Conservation (phyloP, 2,113 vertebrate species). For the Chionis minor region DNA sequence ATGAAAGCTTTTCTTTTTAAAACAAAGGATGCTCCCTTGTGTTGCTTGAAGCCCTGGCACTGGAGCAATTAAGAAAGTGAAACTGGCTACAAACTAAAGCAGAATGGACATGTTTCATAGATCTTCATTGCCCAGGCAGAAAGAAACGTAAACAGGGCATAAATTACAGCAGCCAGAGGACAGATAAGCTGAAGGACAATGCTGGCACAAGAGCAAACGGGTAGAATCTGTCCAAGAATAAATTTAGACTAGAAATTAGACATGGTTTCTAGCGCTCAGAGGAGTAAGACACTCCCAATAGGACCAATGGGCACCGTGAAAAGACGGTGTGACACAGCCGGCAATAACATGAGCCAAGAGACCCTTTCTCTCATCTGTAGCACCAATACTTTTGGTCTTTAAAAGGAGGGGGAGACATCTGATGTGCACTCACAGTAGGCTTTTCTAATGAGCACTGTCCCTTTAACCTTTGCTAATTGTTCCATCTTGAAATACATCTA, state of each 20-base stretch:
- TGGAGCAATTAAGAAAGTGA: slow-evolving; percentile 42
- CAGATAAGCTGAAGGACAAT: slow-evolving; percentile 59
- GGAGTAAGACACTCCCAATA: not conserved
- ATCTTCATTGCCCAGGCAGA: slow-evolving; percentile 48
- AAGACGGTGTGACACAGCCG: not conserved
- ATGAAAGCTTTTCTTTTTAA: slow-evolving; percentile 5
- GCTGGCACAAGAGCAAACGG: slow-evolving; percentile 22
- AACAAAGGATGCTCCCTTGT: slow-evolving; percentile 13
- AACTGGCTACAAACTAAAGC: slow-evolving; percentile 36
- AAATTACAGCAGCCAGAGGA: slow-evolving; percentile 50
- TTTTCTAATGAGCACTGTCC: not conserved
- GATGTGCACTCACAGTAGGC: not conserved
- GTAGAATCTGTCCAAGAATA: slow-evolving; percentile 43
- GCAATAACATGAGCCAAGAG: not conserved
- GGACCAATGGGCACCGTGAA: not conserved
- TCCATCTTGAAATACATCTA: slow-evolving; percentile 1
- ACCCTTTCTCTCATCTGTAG: not conserved
- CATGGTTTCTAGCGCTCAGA: not conserved
- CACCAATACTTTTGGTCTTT: not conserved
- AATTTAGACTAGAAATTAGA: slow-evolving; percentile 32
- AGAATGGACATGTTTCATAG: slow-evolving; percentile 53
- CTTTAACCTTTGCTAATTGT: slow-evolving; percentile 26
- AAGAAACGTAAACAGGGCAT: slow-evolving; percentile 48
- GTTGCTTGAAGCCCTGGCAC: not conserved
- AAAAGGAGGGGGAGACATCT: not conserved